These are phyloP conservation scores for Diadromus collaris DNA, from an alignment of 2,888 invertebrate genomes.

Conservation along the genomic window DNA sequence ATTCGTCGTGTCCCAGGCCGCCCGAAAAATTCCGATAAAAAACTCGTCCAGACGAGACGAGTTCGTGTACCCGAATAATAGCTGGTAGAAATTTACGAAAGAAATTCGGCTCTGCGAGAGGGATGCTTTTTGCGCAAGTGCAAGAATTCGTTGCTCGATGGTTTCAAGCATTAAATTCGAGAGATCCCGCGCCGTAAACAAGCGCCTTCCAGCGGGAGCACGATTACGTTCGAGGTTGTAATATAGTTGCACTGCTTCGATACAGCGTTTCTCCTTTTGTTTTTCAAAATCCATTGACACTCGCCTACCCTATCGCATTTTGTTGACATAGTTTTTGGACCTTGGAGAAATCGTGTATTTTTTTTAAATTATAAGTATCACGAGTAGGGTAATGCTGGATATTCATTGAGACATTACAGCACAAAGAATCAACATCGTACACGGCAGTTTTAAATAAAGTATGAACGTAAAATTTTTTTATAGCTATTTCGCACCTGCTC, in stretches of 20 bases:
- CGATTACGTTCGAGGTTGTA: slow-evolving; percentile 1
- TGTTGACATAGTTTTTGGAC: not conserved
- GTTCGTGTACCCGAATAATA: slow-evolving; percentile 42
- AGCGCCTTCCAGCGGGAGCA: slow-evolving; percentile 1
- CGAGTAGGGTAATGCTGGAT: not conserved
- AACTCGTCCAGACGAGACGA: slow-evolving; percentile 56
- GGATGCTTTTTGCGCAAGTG: slow-evolving; percentile 56
- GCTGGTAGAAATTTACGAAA: slow-evolving; percentile 35
- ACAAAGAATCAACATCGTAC: not conserved
- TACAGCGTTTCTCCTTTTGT: too few species aligned
- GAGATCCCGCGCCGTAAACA: not conserved
- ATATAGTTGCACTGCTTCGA: not conserved
- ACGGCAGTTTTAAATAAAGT: not conserved
- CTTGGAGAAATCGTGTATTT: not conserved
- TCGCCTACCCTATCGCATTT: not conserved
- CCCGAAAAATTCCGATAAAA: slow-evolving; percentile 39
- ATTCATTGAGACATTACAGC: slow-evolving; percentile 17
- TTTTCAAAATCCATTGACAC: not conserved
- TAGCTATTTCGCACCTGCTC: slow-evolving; percentile 53
- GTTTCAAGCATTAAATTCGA: not conserved
- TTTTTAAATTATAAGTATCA: not conserved
- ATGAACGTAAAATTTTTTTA: slow-evolving; percentile 11
- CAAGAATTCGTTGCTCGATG: slow-evolving; percentile 45
- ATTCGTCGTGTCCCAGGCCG: slow-evolving; percentile 31
- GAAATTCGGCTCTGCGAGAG: slow-evolving; percentile 33